A percentile compares a stretch with the other conserved stretches of the same genome.
Conservation (phyloP, 2,113 vertebrate species). For the Sterrhoptilus dennistouni region DNA sequence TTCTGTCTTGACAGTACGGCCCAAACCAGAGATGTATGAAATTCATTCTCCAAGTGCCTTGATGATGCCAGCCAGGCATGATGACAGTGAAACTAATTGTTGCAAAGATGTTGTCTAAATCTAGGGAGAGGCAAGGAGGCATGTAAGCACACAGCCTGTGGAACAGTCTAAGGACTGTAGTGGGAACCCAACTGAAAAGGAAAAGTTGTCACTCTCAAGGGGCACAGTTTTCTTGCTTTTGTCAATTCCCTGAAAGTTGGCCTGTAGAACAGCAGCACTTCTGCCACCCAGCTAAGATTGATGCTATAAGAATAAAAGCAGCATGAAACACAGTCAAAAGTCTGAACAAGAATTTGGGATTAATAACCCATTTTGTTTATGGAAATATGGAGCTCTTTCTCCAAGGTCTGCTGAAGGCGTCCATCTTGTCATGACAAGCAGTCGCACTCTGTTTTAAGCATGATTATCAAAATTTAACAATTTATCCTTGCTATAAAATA, state of each 20-base stretch:
- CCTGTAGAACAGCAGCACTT: neutral
- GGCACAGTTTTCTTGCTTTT: neutral
- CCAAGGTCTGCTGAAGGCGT: fast-evolving
- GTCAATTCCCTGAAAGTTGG: neutral
- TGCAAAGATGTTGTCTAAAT: neutral
- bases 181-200: neutral
- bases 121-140: neutral
- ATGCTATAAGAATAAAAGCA: neutral
- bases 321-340: neutral
- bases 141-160: neutral
- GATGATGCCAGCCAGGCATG: neutral
- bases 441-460: neutral
- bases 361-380: neutral
- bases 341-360: neutral
- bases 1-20: neutral
- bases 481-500: neutral
- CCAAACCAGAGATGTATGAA: neutral
- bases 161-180: neutral
- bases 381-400: neutral
- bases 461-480: neutral
- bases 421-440: neutral
- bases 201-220: neutral
- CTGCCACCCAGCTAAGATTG: neutral
- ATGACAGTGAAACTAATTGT: neutral
- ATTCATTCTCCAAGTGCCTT: neutral